Evolutionary conservation across 2,797 vertebrate species (phyloP).

Genomic region (Pteropus rufus): DNA sequence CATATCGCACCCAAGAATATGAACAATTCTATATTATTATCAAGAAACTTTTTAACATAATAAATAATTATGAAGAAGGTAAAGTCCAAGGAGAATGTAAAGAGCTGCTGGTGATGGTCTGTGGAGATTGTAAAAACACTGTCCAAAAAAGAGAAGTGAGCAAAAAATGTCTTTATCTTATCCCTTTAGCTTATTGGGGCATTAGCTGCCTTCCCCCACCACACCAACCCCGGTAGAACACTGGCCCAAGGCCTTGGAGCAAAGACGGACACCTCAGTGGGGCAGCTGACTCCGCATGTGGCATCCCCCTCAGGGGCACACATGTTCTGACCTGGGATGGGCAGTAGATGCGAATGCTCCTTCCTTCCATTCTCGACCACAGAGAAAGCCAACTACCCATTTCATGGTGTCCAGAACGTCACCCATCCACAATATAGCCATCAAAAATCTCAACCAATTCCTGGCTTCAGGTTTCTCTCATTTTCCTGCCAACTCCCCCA

Average conservation of each 20-base stretch:
- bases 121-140: neutral
- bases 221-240: neutral
- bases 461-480: neutral
- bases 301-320: neutral
- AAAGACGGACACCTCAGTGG: neutral
- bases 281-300: neutral
- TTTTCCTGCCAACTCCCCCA: neutral
- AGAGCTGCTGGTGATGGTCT: neutral
- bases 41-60: neutral
- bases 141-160: neutral
- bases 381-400: neutral
- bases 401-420: neutral
- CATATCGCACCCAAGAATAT: neutral
- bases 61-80: neutral
- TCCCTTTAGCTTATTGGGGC: accelerated
- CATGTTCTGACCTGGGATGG: neutral
- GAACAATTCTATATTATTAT: neutral
- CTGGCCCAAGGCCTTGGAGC: neutral
- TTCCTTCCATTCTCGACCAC: neutral
- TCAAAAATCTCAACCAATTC: neutral
- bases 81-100: neutral
- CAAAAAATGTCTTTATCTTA: neutral
- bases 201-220: no score
- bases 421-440: neutral
- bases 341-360: neutral